phyloP scores from a whole-genome alignment of 2,888 invertebrate genomes.

The Xylophagus ater region DNA sequence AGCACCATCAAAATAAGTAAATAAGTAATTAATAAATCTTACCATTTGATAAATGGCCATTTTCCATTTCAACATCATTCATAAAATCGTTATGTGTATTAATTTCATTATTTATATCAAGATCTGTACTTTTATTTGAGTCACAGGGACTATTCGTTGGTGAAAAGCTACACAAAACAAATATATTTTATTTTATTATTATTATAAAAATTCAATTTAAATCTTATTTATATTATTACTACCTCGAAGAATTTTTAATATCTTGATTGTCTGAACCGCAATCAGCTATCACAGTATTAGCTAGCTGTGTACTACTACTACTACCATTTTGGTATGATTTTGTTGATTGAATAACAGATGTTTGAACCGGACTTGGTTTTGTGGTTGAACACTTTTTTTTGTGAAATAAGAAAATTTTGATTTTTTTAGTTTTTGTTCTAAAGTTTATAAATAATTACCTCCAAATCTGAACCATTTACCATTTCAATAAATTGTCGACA shows the following conservation, averaged over 20 bases:
- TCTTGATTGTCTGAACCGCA: conserved; percentile 46
- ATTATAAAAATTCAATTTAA: background rate
- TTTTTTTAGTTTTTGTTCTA: too few species aligned
- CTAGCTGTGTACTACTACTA: conserved; percentile 28
- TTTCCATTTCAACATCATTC: conserved; percentile 41
- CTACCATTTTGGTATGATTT: conserved; percentile 38
- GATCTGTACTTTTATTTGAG: conserved; percentile 22
- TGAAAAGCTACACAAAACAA: conserved; percentile 20
- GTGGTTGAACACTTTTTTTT: conserved; percentile 26
- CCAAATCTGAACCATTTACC: conserved; percentile 84
- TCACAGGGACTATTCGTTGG: conserved; percentile 23
- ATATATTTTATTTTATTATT: background rate
- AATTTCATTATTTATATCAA: conserved; percentile 26
- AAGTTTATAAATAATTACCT: too few species aligned
- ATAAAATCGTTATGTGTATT: conserved; percentile 26
- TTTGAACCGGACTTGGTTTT: conserved; percentile 48
- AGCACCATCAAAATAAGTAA: background rate
- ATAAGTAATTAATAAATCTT: conserved; percentile 7
- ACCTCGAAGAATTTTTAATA: conserved; percentile 38
- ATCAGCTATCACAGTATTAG: conserved; percentile 30
- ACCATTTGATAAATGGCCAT: conserved; percentile 37
- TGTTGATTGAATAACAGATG: conserved; percentile 77
- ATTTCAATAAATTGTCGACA: conserved; percentile 98
- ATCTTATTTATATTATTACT: conserved; percentile 12
- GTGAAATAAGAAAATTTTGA: conserved; percentile 19